Evolutionary conservation across 2,888 invertebrate genomes (phyloP), one percentile per base, ranked within the genome.

Genomic region (Erebia aethiops): DNA sequence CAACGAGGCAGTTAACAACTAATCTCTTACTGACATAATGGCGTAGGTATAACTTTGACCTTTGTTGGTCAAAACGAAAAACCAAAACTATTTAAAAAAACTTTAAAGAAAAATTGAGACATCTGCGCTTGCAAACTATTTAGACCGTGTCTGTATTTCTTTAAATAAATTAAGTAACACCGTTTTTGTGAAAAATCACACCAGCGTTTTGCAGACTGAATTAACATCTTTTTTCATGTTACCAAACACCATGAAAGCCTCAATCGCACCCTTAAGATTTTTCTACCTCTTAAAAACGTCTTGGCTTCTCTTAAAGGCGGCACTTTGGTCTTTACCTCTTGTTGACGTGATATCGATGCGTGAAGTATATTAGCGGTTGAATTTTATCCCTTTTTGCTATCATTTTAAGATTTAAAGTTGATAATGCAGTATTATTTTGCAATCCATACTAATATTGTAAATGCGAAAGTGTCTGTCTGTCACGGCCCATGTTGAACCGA

Each of bases 331-430:
- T 76, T 76, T 76, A 77, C 78, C 79, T 78, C 80, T 81, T 83
- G 84, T 87, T 82, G 79, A 78, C 76, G 76, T 76, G 78, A 86
- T 80, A 82, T 79, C 81, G 82, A 84, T 84, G 87, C 89, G 87
- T 87, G 82, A 87, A 87, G 80, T 82, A 18, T 10, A 21, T 26
- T 13, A n/a, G 52, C 14, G 16, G 54, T 9, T 54, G 3, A 54
- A 68, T 52, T 58, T 18, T 49, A n/a, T 46, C 13, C 8, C 60
- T 60, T 68, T 58, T 54, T 1, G 1, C 1, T 4, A 26, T 10
- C 9, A 8, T 5, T 14, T 16, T 70, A 73, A 67, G 46, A 63
- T 66, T 65, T 51, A 65, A 16, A 66, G 54, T 71, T 11, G 49
- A 35, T n/a, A 52, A 2, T 43, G 14, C 0, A n/a, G 51, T 21